Conservation (phyloP, 1,140 invertebrate species). For the Drosophila kanapiae region DNA sequence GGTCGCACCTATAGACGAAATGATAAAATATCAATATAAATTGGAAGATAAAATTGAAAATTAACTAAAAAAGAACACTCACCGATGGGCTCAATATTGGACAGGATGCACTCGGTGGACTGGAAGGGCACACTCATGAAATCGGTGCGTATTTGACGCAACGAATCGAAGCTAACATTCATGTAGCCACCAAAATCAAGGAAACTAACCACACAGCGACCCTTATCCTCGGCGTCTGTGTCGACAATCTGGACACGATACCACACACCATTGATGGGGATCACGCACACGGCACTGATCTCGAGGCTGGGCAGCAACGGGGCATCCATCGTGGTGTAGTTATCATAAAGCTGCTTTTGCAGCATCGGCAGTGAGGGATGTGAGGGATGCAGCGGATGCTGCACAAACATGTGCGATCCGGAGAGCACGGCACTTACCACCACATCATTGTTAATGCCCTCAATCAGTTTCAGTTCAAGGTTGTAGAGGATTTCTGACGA, state of each 20-base stretch:
- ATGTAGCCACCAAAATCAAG: constrained; percentile 98
- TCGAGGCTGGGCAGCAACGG: constrained; percentile 89
- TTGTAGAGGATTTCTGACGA: constrained; percentile 77
- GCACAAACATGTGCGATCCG: constrained; percentile 94
- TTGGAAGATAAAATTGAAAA: background rate
- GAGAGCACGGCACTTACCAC: constrained; percentile 93
- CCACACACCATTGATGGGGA: constrained; percentile 93
- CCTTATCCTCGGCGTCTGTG: constrained; percentile 88
- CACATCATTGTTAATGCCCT: constrained; percentile 97
- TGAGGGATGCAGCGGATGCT: constrained; percentile 96
- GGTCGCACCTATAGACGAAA: constrained; percentile 79
- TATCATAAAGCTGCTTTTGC: constrained; percentile 90
- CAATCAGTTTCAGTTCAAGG: constrained; percentile 90
- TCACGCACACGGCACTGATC: constrained; percentile 94
- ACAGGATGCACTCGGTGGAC: constrained; percentile 96
- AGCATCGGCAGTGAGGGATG: constrained; percentile 92
- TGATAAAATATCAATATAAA: constrained; percentile 8
- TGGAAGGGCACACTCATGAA: constrained; percentile 98
- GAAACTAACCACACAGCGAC: constrained; percentile 92
- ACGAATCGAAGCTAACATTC: constrained; percentile 89
- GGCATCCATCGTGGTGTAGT: constrained; percentile 88
- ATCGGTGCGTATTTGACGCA: constrained; percentile 96
- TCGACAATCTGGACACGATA: constrained; percentile 94
- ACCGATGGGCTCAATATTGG: constrained; percentile 93
- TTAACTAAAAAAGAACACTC: constrained; percentile 85